Evolutionary conservation across 2,797 vertebrate genomes (phyloP).

Genomic region (Lophotriccus pileatus): DNA sequence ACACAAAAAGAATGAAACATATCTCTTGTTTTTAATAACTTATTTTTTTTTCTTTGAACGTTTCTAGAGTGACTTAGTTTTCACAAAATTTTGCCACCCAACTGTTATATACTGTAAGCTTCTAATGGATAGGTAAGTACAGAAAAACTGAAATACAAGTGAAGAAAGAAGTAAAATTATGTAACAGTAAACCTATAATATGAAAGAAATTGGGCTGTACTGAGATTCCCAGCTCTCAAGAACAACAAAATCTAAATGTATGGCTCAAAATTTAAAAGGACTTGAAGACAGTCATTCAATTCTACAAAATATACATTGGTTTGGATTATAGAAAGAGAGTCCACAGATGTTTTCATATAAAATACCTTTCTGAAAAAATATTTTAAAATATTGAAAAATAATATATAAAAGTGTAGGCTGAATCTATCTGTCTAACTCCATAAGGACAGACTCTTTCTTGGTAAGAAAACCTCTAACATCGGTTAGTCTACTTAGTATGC

Average conservation of each 20-base stretch:
- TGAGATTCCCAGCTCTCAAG: not conserved
- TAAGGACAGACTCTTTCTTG: not conserved
- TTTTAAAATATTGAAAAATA: constrained; percentile 6
- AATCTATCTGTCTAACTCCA: not conserved
- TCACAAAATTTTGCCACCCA: not conserved
- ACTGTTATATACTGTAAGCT: not conserved
- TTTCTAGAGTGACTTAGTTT: not conserved
- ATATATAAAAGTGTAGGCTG: not conserved
- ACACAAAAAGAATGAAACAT: not conserved
- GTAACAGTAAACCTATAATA: not conserved
- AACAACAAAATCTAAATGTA: not conserved
- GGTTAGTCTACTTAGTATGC: not conserved
- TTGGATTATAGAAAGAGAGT: not conserved
- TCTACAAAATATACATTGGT: not conserved
- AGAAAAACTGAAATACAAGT: not conserved
- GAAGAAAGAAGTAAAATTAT: not conserved
- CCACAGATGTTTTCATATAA: not conserved
- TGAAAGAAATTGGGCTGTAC: not conserved
- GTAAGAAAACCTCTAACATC: not conserved
- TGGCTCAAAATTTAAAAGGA: not conserved
- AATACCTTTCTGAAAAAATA: not conserved
- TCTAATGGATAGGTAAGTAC: not conserved
- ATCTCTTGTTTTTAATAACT: not conserved
- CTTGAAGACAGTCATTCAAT: not conserved
- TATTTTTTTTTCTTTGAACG: not conserved